Conservation (phyloP, 2,888 invertebrate genomes). For the Tethea ocularis region DNA sequence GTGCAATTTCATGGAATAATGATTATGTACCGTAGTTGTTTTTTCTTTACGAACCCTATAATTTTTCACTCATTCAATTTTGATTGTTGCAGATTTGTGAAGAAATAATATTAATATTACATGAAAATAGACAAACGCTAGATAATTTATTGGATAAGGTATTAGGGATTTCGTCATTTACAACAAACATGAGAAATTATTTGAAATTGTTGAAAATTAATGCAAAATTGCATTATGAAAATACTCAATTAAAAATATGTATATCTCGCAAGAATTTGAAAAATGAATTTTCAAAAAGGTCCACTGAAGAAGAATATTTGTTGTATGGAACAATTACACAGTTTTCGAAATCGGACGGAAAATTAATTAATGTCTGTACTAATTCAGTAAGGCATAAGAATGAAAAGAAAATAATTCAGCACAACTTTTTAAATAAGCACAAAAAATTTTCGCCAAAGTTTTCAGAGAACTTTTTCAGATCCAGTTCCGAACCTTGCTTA, state of each 20-base stretch:
- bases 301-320: neutral
- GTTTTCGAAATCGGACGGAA: neutral
- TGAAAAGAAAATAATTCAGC: neutral
- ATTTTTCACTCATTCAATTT: neutral
- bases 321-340: no score
- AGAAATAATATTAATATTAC: constrained; percentile 38
- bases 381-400: neutral
- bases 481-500: constrained; percentile 41
- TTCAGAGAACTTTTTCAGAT: constrained; percentile 23
- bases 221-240: constrained; percentile 48
- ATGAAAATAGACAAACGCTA: constrained; percentile 43
- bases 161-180: constrained; percentile 33
- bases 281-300: neutral
- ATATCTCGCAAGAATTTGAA: constrained; percentile 23
- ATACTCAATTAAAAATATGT: constrained; percentile 46
- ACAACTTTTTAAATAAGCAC: constrained; percentile 24
- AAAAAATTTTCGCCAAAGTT: constrained; percentile 22
- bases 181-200: constrained; percentile 41
- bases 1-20: constrained; percentile 16
- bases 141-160: constrained; percentile 39
- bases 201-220: constrained; percentile 46
- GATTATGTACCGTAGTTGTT: neutral
- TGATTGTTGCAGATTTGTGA: constrained; percentile 41
- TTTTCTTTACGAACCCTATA: neutral
- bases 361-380: neutral